These are phyloP conservation scores for Lasioglossum morio DNA, from an alignment of 2,888 invertebrate species.

Conservation along the genomic window DNA sequence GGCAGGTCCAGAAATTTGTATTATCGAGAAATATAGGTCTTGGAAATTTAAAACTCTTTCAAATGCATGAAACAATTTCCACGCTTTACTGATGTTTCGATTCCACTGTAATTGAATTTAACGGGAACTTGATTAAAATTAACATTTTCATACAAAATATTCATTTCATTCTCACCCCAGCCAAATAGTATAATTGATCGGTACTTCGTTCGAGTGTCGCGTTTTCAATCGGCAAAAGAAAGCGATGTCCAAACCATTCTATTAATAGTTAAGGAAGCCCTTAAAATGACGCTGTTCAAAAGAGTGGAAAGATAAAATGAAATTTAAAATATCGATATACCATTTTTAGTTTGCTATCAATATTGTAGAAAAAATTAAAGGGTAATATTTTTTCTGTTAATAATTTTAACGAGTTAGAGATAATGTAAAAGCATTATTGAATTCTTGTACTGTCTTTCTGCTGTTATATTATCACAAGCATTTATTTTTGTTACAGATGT, in stretches of 20 bases:
- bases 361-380: neutral
- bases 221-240: neutral
- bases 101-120: constrained; percentile 10
- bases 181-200: neutral
- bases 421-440: too few species aligned
- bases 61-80: neutral
- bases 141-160: constrained; percentile 16
- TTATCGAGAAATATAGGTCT: neutral
- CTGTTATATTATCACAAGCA: too few species aligned
- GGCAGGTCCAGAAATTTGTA: neutral
- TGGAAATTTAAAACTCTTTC: constrained; percentile 10
- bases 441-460: too few species aligned
- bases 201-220: neutral
- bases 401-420: neutral
- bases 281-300: neutral
- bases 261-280: neutral
- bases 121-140: constrained; percentile 15
- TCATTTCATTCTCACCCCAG: neutral
- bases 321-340: neutral
- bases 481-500: too few species aligned
- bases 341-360: neutral
- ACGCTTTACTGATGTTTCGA: neutral
- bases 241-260: neutral
- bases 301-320: neutral
- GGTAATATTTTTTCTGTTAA: neutral